Base-by-base conservation (phyloP, 2,888 invertebrate species). In the Perdita meconis region DNA sequence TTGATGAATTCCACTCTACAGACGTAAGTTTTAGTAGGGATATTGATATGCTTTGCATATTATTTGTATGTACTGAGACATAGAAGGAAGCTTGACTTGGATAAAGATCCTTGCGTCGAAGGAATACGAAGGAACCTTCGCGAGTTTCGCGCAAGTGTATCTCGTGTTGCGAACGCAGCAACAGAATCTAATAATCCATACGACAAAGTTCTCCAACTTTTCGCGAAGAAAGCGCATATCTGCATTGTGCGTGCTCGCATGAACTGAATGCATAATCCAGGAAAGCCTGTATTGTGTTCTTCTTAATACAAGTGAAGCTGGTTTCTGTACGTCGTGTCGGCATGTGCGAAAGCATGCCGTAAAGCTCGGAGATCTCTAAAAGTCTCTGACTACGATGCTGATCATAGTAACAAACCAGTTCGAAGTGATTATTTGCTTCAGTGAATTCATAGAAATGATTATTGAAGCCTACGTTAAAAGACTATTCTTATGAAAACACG, bases 181-280 rank as follows among this genome's bases (percentile, higher is more conserved):
- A n/a, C 10, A 34, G 12, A 26, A 56, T 22, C 34, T 57, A 56
- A 57, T 57, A 66, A 56, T 56, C 34, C 4, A 24, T 13, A 30
- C 42, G 44, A 65, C 42, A 1, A 47, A 47, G 22, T 44, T 34
- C 22, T 10, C 22, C 34, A 44, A 36, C 42, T 16, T 6, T 24
- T 13, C 0, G 16, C 8, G 16, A 47, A 57, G 57, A 36, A 50
- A 19, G 26, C 12, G 47, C 13, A 59, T 50, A 36, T 22, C 44
- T 26, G 16, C 26, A 57, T 36, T 34, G 55, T 34, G 34, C 55
- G 10, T 40, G 40, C 24, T 10, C 19, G 16, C 26, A 10, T 12
- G 3, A 2, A 5, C n/a, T 30, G 40, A 40, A 55, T 55, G 16
- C n/a, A 26, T 56, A 50, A 67, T 59, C 13, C 22, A 4, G 30